A percentile compares a stretch with the other conserved stretches of the same genome.
Conservation (phyloP, 2,113 vertebrate genomes). For the Brienomyrus longianalis region DNA sequence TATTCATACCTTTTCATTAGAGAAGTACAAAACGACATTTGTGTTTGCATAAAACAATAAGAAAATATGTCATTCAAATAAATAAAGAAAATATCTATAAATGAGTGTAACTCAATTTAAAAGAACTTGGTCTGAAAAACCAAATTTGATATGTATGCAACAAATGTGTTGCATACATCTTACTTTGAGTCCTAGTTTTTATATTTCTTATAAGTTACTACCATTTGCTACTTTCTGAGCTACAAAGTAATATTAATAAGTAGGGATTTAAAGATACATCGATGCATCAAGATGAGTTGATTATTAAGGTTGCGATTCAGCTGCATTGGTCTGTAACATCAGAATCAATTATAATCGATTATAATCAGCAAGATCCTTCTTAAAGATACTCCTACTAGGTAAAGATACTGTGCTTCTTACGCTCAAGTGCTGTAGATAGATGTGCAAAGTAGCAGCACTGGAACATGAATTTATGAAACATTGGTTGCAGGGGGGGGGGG, state of each 20-base stretch:
- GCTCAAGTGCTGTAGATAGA: background rate
- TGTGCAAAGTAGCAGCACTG: background rate
- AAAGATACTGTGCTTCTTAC: background rate
- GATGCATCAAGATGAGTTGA: background rate
- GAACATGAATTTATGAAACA: background rate
- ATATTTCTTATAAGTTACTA: background rate
- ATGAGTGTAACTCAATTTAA: background rate
- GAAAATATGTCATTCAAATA: background rate
- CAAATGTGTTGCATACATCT: background rate
- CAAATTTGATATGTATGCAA: background rate
- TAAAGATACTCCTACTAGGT: background rate
- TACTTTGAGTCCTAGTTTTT: background rate
- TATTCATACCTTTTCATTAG: slow-evolving; percentile 16
- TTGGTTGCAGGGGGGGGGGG: background rate
- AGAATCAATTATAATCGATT: background rate
- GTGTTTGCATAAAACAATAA: background rate
- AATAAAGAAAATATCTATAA: background rate
- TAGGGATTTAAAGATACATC: background rate
- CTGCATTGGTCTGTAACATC: background rate
- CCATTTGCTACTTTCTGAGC: background rate
- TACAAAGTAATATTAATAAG: background rate
- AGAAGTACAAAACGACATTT: background rate
- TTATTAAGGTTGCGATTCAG: background rate
- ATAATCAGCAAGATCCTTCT: background rate
- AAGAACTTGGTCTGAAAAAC: background rate